Conservation (phyloP, 2,113 vertebrate genomes). For the Nesoenas mayeri region DNA sequence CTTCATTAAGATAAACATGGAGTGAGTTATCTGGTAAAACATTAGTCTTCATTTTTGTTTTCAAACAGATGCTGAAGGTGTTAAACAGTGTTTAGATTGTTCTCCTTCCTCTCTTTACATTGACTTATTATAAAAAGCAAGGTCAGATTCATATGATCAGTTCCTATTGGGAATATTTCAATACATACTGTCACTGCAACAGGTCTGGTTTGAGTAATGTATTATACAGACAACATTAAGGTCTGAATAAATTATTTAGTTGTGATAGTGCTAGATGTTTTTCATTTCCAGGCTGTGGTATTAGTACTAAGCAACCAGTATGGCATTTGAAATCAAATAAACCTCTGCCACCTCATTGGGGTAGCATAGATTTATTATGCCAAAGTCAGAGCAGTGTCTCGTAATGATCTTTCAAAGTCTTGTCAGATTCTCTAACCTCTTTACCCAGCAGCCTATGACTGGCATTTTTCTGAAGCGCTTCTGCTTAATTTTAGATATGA, state of each 20-base stretch:
- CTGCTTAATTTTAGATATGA: background rate
- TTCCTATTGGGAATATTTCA: conserved; percentile 58
- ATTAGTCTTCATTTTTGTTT: conserved; percentile 73
- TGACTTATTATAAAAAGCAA: conserved; percentile 55
- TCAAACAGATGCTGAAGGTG: conserved; percentile 70
- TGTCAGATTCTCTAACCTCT: background rate
- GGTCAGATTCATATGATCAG: conserved; percentile 57
- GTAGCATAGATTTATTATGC: background rate
- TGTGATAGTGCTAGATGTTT: conserved; percentile 38
- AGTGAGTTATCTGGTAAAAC: conserved; percentile 64
- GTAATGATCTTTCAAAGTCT: background rate
- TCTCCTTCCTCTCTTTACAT: conserved; percentile 55
- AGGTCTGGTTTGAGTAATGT: conserved; percentile 50
- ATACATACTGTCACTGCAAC: conserved; percentile 36
- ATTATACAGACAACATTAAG: conserved; percentile 65
- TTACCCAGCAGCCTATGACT: background rate
- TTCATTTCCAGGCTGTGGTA: conserved; percentile 46
- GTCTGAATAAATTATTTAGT: conserved; percentile 70
- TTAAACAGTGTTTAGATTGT: conserved; percentile 67
- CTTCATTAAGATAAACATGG: conserved; percentile 70
- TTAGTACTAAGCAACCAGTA: conserved; percentile 22
- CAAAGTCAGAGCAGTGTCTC: background rate
- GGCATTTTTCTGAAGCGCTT: background rate
- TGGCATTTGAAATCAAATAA: conserved; percentile 23
- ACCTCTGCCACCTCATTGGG: background rate